Base-by-base conservation (phyloP, 2,888 invertebrate species). In the Euplexia lucipara region DNA sequence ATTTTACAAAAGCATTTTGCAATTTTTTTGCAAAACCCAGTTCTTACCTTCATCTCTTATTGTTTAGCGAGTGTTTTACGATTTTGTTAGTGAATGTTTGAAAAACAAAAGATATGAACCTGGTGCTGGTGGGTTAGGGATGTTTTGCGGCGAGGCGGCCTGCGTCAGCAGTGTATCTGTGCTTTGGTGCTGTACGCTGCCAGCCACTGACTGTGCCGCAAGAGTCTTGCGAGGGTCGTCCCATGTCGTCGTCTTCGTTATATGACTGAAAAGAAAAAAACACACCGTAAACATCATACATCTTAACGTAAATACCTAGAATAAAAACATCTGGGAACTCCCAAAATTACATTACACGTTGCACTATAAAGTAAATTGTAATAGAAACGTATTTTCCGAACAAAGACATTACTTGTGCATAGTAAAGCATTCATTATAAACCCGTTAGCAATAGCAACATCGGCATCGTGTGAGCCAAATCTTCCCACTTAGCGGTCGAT, bases 181-280 rank as follows among this genome's bases (percentile, higher is more conserved):
- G 82, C 94, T 96, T 86, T 96, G 96, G 59, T 95, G 94, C 89
- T 94, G 94, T 48, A 95, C 95, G 26, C 89, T 89, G 52, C 84
- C 87, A 8, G 96, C 91, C 62, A 96, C 95, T 42, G 95, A 94
- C 88, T 96, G 96, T 48, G 97, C 97, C 22, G 97, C 97, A 60
- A 97, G 95, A 26, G 97, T 97, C 92, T 98, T 98, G 79, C 98
- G 96, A 9, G 98, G 98, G 91, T 98, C 98, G 89, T 98, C 98
- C 98, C 98, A 98, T 88, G 98, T 98, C 83, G 98, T 98, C 70
- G 98, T 98, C 91, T 98, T 97, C 83, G 98, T 98, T 91, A 97
- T 96, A 94, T 98, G 98, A 95, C 98, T 98, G 96, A 20, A 91
- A 92, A 83, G 14, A 78, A 78, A 75, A 14, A 69, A 6, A 3